Evolutionary conservation across 2,797 vertebrate species (phyloP).

Genomic region (Parauchenoglanis ngamensis): DNA sequence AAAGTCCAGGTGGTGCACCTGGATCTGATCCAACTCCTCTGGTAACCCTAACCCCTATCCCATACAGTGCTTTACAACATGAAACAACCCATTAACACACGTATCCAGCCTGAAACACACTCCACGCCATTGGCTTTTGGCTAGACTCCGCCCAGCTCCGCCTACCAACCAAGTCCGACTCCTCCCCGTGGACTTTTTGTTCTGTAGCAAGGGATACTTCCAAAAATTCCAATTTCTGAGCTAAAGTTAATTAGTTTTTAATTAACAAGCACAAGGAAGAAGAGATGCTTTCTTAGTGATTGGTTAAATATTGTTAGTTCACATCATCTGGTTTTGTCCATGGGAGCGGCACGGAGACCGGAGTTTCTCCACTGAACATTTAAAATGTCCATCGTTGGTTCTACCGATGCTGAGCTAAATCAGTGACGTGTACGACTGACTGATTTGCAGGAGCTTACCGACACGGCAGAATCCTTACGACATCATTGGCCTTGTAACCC

Average conservation of each 20-base stretch:
- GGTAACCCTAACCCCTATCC: background rate
- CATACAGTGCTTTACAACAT: background rate
- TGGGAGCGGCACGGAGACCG: no score
- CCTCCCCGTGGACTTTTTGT: background rate
- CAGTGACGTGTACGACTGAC: background rate
- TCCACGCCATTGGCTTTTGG: background rate
- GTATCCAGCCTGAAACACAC: background rate
- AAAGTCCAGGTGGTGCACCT: background rate
- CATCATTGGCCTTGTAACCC: conserved; percentile 93
- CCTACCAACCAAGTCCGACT: background rate
- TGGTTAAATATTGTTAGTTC: background rate
- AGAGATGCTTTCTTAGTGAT: background rate
- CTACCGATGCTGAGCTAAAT: background rate
- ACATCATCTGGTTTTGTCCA: no score
- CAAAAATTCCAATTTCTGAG: background rate
- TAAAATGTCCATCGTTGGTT: background rate
- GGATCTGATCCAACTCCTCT: background rate
- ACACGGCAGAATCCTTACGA: conserved; percentile 94
- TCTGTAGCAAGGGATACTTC: background rate
- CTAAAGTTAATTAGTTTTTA: background rate
- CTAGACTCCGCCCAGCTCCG: background rate
- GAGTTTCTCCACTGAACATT: background rate
- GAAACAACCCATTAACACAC: background rate
- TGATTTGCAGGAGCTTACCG: conserved; percentile 74
- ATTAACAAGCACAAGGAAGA: background rate